Conservation (phyloP, 2,113 vertebrate genomes). For the Erinaceus europaeus region DNA sequence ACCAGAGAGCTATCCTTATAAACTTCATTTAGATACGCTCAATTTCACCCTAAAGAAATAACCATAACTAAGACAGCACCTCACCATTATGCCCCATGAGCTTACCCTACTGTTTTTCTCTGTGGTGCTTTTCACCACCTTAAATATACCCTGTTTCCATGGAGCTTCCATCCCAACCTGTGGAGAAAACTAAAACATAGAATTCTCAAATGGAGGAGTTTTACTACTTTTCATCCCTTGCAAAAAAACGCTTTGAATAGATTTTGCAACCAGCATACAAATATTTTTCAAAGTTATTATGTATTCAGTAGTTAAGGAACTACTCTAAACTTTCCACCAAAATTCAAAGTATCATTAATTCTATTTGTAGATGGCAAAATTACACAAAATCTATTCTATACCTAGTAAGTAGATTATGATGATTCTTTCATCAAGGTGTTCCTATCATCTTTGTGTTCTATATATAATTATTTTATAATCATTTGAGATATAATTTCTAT, state of each 20-base stretch:
- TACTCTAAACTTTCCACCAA: background rate
- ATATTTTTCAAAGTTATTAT: constrained; percentile 17
- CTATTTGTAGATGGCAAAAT: background rate
- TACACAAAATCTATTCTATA: background rate
- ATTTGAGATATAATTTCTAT: background rate
- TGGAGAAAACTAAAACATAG: background rate
- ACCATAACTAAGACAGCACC: background rate
- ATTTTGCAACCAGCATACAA: background rate
- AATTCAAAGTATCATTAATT: background rate
- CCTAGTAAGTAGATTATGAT: background rate
- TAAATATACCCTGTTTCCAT: background rate
- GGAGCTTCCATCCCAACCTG: background rate
- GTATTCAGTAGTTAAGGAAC: background rate
- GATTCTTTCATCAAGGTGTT: background rate
- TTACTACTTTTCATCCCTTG: background rate
- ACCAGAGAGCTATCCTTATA: background rate
- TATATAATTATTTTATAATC: background rate
- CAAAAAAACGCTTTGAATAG: background rate
- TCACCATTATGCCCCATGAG: fast-evolving
- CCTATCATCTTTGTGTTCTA: background rate
- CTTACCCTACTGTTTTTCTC: background rate
- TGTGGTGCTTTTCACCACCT: background rate
- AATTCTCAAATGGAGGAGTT: background rate
- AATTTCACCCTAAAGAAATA: background rate
- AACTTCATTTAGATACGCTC: background rate